Percentiles rank a stretch among this genome's conserved stretches.
Evolutionary conservation across 2,113 vertebrate species (phyloP).

Genomic region (Triplophysa tibetana): DNA sequence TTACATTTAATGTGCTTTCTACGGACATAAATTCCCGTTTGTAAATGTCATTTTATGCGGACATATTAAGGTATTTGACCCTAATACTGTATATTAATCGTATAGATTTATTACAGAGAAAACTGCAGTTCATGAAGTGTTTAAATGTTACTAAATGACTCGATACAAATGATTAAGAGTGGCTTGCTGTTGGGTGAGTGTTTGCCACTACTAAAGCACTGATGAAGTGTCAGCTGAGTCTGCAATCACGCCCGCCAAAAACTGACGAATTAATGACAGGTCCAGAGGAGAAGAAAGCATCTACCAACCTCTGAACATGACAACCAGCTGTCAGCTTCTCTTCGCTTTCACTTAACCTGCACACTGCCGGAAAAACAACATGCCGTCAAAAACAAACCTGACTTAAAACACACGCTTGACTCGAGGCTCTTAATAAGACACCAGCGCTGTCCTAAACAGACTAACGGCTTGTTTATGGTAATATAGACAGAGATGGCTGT

Average conservation of each 20-base stretch:
- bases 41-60: too few relatives aligned
- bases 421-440: constrained; percentile 17
- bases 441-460: constrained; percentile 12
- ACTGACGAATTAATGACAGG: not conserved
- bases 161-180: not conserved
- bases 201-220: not conserved
- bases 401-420: not conserved
- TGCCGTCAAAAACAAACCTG: not conserved
- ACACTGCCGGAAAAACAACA: not conserved
- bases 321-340: not conserved
- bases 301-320: constrained; percentile 16
- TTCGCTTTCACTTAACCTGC: not conserved
- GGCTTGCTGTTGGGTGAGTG: too few relatives aligned
- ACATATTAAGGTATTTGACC: too few relatives aligned
- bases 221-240: constrained; percentile 1
- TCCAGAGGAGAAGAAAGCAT: not conserved
- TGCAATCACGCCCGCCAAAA: not conserved
- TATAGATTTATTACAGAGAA: too few relatives aligned
- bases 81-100: too few relatives aligned
- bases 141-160: not conserved
- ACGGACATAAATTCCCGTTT: too few relatives aligned
- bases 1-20: too few relatives aligned
- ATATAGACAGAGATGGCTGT: constrained; percentile 13
- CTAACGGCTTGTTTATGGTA: constrained; percentile 23
- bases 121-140: not conserved